Conservation (phyloP, 2,797 vertebrate genomes). For the Peromyscus nudipes region DNA sequence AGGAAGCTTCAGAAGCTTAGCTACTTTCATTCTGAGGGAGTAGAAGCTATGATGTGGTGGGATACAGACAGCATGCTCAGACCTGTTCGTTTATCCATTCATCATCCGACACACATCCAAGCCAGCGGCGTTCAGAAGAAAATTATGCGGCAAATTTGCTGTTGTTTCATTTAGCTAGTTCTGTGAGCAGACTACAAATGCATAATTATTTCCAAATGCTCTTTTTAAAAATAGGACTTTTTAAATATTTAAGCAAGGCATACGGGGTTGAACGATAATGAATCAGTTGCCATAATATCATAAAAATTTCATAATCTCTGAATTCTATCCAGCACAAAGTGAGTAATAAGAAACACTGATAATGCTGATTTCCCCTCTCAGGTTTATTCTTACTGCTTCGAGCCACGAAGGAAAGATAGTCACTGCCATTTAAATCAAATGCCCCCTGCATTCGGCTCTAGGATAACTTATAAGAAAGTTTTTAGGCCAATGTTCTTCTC, state of each 20-base stretch:
- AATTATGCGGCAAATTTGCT: neutral
- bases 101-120: neutral
- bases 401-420: neutral
- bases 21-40: neutral
- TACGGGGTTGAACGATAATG: slow-evolving; percentile 46
- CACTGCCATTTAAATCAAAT: neutral
- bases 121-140: neutral
- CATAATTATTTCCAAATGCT: slow-evolving; percentile 16
- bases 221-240: slow-evolving; percentile 51
- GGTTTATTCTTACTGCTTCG: neutral
- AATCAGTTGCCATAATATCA: slow-evolving; percentile 61
- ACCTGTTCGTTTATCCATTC: neutral
- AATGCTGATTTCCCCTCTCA: neutral
- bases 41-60: neutral
- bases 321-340: neutral
- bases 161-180: slow-evolving; percentile 48
- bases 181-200: slow-evolving; percentile 19
- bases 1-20: neutral
- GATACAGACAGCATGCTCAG: neutral
- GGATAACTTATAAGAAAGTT: neutral
- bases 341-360: neutral
- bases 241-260: slow-evolving; percentile 71
- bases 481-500: neutral
- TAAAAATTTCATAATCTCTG: slow-evolving; percentile 73
- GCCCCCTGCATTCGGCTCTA: neutral